phyloP scores from a whole-genome alignment of 1,140 invertebrate species.

The Stegodyphus dumicola region DNA sequence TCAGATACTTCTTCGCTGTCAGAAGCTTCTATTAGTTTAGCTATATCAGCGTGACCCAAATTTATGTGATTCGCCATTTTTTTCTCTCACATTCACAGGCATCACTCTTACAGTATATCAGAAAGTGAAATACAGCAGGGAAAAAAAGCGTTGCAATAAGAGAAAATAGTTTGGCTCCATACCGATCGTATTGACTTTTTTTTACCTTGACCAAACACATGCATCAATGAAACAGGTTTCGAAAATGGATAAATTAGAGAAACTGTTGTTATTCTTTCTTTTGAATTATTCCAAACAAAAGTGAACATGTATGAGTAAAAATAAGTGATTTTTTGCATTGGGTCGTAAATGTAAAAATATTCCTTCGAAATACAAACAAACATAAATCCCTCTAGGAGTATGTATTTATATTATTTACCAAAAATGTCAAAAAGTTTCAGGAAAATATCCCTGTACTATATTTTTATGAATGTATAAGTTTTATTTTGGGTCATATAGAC shows the following conservation, averaged over 20 bases:
- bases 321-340: neutral
- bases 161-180: neutral
- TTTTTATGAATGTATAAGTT: neutral
- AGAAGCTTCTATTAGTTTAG: neutral
- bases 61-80: neutral
- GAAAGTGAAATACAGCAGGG: neutral
- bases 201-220: neutral
- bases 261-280: neutral
- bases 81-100: neutral
- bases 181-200: neutral
- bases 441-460: neutral
- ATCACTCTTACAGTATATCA: neutral
- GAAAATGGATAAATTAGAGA: neutral
- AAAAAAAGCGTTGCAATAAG: neutral
- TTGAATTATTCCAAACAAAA: neutral
- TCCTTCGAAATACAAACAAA: neutral
- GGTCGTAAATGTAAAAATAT: neutral
- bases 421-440: neutral
- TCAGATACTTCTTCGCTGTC: neutral
- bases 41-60: neutral
- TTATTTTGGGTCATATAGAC: neutral
- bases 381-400: neutral
- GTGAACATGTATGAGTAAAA: neutral
- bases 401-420: neutral
- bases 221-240: neutral